A percentile compares a stretch with the other conserved stretches of the same genome.
These are phyloP conservation scores for Balaeniceps rex DNA, from an alignment of 2,113 vertebrate genomes.

Conservation along the genomic window DNA sequence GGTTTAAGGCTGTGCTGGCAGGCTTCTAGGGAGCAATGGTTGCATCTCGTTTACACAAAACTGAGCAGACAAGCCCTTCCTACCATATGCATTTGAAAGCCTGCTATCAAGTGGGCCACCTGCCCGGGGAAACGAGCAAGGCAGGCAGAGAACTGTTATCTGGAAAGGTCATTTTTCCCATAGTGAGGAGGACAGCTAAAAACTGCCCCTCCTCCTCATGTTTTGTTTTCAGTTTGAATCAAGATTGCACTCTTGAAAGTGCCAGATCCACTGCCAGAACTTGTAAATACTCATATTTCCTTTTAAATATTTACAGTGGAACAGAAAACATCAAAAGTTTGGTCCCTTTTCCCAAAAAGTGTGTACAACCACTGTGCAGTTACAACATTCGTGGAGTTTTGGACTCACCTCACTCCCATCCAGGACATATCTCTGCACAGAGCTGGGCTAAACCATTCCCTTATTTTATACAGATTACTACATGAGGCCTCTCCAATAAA, in stretches of 20 bases:
- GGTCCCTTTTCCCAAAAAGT: neutral
- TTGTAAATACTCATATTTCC: neutral
- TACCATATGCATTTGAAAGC: neutral
- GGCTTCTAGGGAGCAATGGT: neutral
- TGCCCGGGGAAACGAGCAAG: neutral
- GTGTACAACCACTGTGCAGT: neutral
- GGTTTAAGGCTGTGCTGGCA: neutral
- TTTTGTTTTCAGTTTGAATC: neutral
- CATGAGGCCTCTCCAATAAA: neutral
- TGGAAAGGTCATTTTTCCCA: neutral
- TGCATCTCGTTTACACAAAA: neutral
- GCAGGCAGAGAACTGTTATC: neutral
- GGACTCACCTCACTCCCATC: fast-evolving
- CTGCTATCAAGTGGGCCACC: neutral
- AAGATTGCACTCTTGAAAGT: neutral
- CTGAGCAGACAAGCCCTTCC: neutral
- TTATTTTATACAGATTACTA: neutral
- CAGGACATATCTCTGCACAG: neutral
- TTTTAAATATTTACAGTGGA: neutral
- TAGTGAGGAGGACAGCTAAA: neutral
- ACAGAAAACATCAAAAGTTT: neutral
- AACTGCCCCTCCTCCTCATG: neutral
- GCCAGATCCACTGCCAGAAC: neutral
- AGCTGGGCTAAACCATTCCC: neutral
- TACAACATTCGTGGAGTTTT: neutral